Conservation (phyloP, 92 coral and sea anemone genomes). For the Parazoanthus darwini region DNA sequence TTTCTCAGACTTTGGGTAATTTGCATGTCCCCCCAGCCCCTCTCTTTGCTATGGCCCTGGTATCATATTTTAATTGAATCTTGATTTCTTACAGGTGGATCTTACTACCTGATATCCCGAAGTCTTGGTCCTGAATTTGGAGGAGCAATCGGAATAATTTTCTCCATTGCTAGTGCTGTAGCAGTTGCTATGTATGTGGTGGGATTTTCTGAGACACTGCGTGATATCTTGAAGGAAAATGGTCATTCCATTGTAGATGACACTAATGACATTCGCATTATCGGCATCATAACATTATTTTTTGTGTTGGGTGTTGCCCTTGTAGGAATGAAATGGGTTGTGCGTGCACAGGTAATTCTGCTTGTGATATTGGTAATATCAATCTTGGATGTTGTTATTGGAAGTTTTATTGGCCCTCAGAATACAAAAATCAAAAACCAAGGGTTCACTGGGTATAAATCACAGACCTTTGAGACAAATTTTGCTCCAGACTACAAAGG, state of each 20-base stretch:
- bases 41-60: too few species aligned
- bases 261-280: slow-evolving; percentile 89
- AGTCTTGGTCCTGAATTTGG: slow-evolving; percentile 99
- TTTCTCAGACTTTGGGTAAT: too few species aligned
- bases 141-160: slow-evolving; percentile 97
- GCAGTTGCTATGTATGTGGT: slow-evolving; percentile 97
- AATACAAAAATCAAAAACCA: slow-evolving; percentile 59
- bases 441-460: slow-evolving; percentile 79
- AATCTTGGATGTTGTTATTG: slow-evolving; percentile 83
- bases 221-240: slow-evolving; percentile 75
- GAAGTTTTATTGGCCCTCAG: slow-evolving; percentile 91
- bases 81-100: slow-evolving; percentile 70
- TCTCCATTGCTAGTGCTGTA: slow-evolving; percentile 95
- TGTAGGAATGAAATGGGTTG: slow-evolving; percentile 94
- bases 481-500: slow-evolving; percentile 69
- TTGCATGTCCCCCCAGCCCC: too few species aligned
- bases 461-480: slow-evolving; percentile 69
- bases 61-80: not conserved
- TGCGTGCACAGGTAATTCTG: slow-evolving; percentile 84
- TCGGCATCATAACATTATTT: slow-evolving; percentile 84
- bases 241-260: slow-evolving; percentile 82
- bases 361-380: slow-evolving; percentile 75
- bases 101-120: slow-evolving; percentile 90
- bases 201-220: slow-evolving; percentile 96
- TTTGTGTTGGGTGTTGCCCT: slow-evolving; percentile 82